Percentiles rank a stretch among this genome's conserved stretches.
Evolutionary conservation across 1,140 invertebrate genomes (phyloP).

Genomic region (Rhynchophorus ferrugineus): DNA sequence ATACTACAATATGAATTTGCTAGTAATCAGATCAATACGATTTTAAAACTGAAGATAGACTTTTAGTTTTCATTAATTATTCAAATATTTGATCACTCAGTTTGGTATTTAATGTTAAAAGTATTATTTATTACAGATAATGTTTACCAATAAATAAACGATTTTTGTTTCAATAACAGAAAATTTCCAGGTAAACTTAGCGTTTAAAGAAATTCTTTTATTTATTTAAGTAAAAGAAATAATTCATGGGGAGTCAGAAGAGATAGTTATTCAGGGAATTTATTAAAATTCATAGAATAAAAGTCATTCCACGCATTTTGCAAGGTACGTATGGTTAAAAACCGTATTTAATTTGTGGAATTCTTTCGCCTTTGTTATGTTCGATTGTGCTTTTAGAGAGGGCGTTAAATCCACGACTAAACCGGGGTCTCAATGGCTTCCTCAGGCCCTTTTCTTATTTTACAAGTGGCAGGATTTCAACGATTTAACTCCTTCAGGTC

Average conservation of each 20-base stretch:
- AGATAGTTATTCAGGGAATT: not conserved
- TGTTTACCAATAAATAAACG: too few species aligned
- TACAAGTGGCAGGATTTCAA: constrained; percentile 21
- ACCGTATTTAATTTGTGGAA: constrained; percentile 19
- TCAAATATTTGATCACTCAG: too few species aligned
- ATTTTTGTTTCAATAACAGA: too few species aligned
- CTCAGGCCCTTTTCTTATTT: constrained; percentile 17
- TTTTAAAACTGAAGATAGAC: too few species aligned
- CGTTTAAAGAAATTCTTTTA: too few species aligned
- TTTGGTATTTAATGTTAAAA: not conserved
- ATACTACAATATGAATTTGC: too few species aligned
- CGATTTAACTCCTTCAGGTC: constrained; percentile 22
- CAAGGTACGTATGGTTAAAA: constrained; percentile 15
- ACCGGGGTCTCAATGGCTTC: constrained; percentile 19
- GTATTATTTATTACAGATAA: not conserved
- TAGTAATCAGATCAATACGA: too few species aligned
- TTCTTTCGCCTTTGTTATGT: constrained; percentile 18
- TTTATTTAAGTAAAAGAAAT: too few species aligned
- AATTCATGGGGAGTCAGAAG: not conserved
- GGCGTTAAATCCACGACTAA: constrained; percentile 22
- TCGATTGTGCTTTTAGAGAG: constrained; percentile 20
- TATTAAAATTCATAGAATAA: constrained; percentile 18
- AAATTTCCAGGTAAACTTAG: too few species aligned
- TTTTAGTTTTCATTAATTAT: too few species aligned
- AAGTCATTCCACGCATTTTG: constrained; percentile 13